Evolutionary conservation across 1,140 invertebrate genomes (phyloP), one percentile per base, ranked within the genome.

Genomic region (Anadara kagoshimensis): DNA sequence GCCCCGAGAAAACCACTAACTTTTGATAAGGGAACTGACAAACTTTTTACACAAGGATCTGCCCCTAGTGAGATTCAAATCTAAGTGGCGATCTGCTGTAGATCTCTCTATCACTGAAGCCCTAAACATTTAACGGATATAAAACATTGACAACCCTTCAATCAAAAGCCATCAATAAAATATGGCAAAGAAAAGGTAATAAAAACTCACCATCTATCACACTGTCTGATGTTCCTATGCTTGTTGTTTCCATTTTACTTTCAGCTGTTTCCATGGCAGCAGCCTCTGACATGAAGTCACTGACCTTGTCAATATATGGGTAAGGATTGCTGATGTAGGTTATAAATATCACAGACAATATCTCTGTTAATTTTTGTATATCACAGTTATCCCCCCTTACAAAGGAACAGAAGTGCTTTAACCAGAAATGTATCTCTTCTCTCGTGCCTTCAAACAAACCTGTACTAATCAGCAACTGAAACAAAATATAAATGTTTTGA

Each of bases 321-420:
- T 75, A 73, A 26, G 79, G 76, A 49, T 80, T 80, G 51, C 70
- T 78, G 20, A 80, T 64, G 45, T 70, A 74, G 12, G 61, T 72
- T 3, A 65, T 75, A 20, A 78, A 65, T 16, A 71, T 57, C n/a
- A 67, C 53, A n/a, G 73, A 58, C 44, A 78, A n/a, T 22, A 73
- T 70, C 20, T 76, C 43, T n/a, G 75, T 57, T 10, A 80, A 16
- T 10, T 18, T 54, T 4, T 51, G 26, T 12, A 47, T 65, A 16
- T 58, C 16, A 14, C 29, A 20, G 18, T 26, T 47, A 10, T 14
- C 18, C 4, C 16, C 57, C 12, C 16, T n/a, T 0, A 56, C 22
- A 7, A 26, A 26, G 18, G 20, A 44, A 47, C 20, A 58, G n/a
- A 73, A 69, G 58, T 75, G 67, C 24, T 56, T 70, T 24, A 81